These are phyloP conservation scores for Acrossocheilus fasciatus DNA, from an alignment of 2,797 vertebrate genomes.

Conservation along the genomic window DNA sequence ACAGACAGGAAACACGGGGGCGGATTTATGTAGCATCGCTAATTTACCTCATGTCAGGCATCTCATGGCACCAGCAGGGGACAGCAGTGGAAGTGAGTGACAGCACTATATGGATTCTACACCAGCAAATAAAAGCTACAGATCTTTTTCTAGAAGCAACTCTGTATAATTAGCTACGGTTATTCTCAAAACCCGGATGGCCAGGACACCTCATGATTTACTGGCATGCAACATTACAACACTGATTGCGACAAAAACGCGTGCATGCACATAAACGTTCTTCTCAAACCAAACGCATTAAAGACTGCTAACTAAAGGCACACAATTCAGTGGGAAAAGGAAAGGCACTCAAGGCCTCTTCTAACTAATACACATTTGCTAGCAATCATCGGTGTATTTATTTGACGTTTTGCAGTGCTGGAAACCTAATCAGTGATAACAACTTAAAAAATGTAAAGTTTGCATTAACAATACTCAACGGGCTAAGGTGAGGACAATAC, in stretches of 20 bases:
- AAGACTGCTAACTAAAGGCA: constrained; percentile 52
- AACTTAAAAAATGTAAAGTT: not conserved
- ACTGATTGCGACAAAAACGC: constrained; percentile 26
- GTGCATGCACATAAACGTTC: constrained; percentile 16
- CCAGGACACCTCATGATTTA: constrained; percentile 25
- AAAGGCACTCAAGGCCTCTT: constrained; percentile 42
- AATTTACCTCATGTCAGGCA: not conserved
- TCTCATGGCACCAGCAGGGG: constrained; percentile 33
- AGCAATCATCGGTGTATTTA: constrained; percentile 5
- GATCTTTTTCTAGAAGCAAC: constrained; percentile 4
- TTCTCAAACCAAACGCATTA: not conserved
- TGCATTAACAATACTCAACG: not conserved
- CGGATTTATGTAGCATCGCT: not conserved
- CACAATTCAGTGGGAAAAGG: constrained; percentile 34
- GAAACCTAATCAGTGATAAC: not conserved
- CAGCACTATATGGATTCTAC: not conserved
- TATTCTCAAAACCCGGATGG: not conserved
- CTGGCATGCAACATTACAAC: constrained; percentile 65
- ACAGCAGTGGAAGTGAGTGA: constrained; percentile 37
- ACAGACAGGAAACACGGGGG: not conserved
- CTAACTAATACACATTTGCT: not conserved
- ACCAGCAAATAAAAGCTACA: not conserved
- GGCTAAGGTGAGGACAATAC: not conserved
- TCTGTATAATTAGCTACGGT: constrained; percentile 14
- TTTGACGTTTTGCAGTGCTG: not conserved